A percentile compares a stretch with the other conserved stretches of the same genome.
phyloP scores from a whole-genome alignment of 2,888 invertebrate genomes.

The Chrysina gloriosa region DNA sequence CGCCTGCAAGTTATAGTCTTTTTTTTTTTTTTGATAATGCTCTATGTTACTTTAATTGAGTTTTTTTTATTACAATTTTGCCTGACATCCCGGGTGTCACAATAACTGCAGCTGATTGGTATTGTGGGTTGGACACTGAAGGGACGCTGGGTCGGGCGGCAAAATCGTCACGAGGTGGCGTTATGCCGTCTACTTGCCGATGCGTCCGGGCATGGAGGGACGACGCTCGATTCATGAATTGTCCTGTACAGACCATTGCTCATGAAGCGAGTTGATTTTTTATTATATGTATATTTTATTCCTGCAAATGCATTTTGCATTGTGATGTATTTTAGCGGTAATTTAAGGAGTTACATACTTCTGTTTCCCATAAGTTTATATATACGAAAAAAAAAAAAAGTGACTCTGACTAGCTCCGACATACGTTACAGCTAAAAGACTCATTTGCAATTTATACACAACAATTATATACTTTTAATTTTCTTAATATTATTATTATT shows the following conservation, averaged over 20 bases:
- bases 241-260: slow-evolving; percentile 57
- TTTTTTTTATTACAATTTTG: slow-evolving; percentile 58
- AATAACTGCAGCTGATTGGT: slow-evolving; percentile 56
- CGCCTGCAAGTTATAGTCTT: slow-evolving; percentile 46
- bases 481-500: slow-evolving; percentile 43
- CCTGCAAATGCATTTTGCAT: slow-evolving; percentile 85
- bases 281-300: slow-evolving; percentile 70
- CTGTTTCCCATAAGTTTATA: slow-evolving; percentile 57
- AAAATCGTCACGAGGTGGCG: slow-evolving; percentile 20
- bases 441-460: slow-evolving; percentile 60
- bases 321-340: slow-evolving; percentile 71
- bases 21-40: slow-evolving; percentile 52
- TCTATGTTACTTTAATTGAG: slow-evolving; percentile 56
- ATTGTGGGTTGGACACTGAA: slow-evolving; percentile 60
- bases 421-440: slow-evolving; percentile 62
- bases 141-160: slow-evolving; percentile 47
- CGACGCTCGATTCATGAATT: slow-evolving; percentile 60
- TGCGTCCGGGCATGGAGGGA: slow-evolving; percentile 59
- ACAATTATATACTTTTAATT: slow-evolving; percentile 46
- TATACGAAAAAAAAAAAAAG: slow-evolving; percentile 45
- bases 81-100: slow-evolving; percentile 60
- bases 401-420: slow-evolving; percentile 55
- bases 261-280: slow-evolving; percentile 62
- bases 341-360: slow-evolving; percentile 65
- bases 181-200: slow-evolving; percentile 43